These are phyloP conservation scores for Gerris lacustris DNA, from an alignment of 2,888 invertebrate genomes.

Conservation along the genomic window DNA sequence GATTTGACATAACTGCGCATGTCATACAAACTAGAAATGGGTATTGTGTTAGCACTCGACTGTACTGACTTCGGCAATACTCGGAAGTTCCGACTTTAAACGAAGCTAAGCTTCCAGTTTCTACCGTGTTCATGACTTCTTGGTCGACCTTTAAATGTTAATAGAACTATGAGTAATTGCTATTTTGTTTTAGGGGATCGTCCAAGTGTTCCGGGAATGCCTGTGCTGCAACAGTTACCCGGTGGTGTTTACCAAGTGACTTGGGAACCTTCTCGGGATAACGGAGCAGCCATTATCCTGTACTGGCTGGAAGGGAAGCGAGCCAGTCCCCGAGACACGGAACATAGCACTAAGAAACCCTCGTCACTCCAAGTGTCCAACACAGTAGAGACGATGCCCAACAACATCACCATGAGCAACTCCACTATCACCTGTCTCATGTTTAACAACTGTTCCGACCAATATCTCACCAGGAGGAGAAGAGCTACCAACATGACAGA, in stretches of 20 bases:
- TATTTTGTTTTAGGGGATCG: slow-evolving; percentile 49
- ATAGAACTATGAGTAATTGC: no score
- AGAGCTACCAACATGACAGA: slow-evolving; percentile 22
- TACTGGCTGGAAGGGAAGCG: slow-evolving; percentile 61
- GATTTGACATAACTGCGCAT: no score
- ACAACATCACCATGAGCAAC: slow-evolving; percentile 7
- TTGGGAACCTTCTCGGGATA: slow-evolving; percentile 66
- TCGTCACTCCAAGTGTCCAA: neutral
- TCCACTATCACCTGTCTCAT: neutral
- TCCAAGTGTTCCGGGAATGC: slow-evolving; percentile 65
- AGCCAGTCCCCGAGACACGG: neutral
- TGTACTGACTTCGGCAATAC: no score
- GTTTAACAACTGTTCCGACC: neutral
- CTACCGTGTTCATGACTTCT: no score
- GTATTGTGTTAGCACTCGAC: no score
- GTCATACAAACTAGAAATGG: no score
- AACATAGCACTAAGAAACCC: neutral
- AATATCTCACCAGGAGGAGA: slow-evolving; percentile 8
- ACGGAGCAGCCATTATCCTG: slow-evolving; percentile 58
- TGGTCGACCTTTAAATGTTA: no score
- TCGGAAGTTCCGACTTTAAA: no score
- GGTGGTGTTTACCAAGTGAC: slow-evolving; percentile 62
- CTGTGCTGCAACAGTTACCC: slow-evolving; percentile 54
- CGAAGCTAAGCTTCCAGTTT: no score
- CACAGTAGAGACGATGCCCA: slow-evolving; percentile 6